Conservation (phyloP, 2,888 invertebrate species). For the Agrochola lota region DNA sequence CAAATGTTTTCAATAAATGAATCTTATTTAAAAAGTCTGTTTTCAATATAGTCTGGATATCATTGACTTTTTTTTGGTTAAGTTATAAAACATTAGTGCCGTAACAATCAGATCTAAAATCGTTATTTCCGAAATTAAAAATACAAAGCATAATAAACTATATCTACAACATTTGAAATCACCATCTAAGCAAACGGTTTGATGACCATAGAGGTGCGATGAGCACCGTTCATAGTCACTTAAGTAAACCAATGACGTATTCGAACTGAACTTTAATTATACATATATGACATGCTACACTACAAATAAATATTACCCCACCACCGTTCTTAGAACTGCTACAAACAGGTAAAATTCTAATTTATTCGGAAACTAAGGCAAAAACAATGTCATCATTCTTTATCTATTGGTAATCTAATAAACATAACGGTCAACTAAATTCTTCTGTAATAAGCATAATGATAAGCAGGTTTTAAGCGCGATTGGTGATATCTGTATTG, state of each 20-base stretch:
- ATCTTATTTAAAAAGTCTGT: not conserved
- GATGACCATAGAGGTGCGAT: not conserved
- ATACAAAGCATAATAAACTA: not conserved
- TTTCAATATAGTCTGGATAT: not conserved
- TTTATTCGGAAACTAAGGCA: slow-evolving; percentile 9
- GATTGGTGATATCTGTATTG: slow-evolving; percentile 28
- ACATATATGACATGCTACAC: not conserved
- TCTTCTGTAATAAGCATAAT: slow-evolving; percentile 19
- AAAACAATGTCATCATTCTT: slow-evolving; percentile 3
- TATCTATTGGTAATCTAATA: slow-evolving; percentile 22
- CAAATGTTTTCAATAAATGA: not conserved
- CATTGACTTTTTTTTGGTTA: not conserved
- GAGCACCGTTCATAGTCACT: not conserved
- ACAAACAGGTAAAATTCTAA: slow-evolving; percentile 50
- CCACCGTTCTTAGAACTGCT: not conserved
- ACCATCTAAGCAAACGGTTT: not conserved
- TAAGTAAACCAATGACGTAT: slow-evolving; percentile 17
- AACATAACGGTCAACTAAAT: slow-evolving; percentile 21
- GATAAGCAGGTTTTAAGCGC: slow-evolving; percentile 9
- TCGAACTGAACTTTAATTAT: slow-evolving; percentile 14
- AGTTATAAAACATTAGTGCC: not conserved
- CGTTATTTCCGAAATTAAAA: not conserved
- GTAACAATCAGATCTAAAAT: not conserved
- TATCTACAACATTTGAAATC: not conserved
- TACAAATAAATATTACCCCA: slow-evolving; percentile 33